Evolutionary conservation across 2,113 vertebrate species (phyloP).

Genomic region (Stomatorhinus ivindoensis): DNA sequence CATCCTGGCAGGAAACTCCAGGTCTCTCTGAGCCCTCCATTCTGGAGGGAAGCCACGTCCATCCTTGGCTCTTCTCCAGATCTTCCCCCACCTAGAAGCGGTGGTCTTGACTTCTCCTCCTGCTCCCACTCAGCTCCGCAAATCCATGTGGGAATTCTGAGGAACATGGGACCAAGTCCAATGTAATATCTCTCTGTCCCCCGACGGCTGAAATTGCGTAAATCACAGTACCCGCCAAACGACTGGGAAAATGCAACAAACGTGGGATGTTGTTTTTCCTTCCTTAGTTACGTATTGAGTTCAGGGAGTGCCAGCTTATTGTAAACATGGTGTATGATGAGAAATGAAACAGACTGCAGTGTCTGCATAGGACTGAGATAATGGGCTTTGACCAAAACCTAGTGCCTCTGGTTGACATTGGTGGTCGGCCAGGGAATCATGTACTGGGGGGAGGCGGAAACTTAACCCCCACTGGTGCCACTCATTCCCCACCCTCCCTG

Average conservation of each 20-base stretch:
- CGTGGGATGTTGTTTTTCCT: neutral
- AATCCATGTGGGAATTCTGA: neutral
- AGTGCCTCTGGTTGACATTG: neutral
- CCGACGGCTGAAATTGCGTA: neutral
- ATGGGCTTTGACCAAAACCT: neutral
- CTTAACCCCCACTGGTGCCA: neutral
- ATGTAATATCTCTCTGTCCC: slow-evolving; percentile 3
- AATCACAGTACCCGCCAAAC: neutral
- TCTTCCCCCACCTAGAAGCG: neutral
- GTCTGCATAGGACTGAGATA: neutral
- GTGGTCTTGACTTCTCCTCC: neutral
- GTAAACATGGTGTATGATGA: neutral
- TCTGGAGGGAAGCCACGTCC: neutral
- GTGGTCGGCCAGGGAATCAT: neutral
- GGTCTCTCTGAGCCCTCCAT: neutral
- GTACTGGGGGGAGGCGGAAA: neutral
- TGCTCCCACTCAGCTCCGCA: neutral
- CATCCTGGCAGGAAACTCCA: neutral
- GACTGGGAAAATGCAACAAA: neutral
- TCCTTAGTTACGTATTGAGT: neutral
- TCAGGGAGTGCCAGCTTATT: neutral
- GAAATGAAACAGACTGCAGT: neutral
- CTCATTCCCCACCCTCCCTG: neutral
- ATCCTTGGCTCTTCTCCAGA: neutral
- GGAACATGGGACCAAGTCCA: neutral